Conservation (phyloP, 2,113 vertebrate species). For the Spermophilus dauricus region DNA sequence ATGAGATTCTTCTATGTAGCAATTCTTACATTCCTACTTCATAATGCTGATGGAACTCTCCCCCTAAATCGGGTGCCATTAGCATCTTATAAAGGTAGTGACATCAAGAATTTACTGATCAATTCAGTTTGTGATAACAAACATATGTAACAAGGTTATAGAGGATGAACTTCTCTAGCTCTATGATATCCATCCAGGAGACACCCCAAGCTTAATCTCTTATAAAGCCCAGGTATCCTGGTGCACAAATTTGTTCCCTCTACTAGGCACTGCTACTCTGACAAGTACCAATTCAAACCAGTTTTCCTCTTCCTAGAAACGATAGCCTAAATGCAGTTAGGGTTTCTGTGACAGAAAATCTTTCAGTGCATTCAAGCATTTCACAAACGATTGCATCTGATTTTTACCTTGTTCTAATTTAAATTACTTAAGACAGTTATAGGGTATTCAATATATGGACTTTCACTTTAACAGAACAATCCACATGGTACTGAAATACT, state of each 20-base stretch:
- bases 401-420: constrained; percentile 56
- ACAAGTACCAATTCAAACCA: background rate
- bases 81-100: background rate
- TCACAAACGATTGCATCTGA: constrained; percentile 7
- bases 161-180: background rate
- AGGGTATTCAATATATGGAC: background rate
- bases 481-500: background rate
- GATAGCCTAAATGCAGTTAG: background rate
- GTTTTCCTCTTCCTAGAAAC: background rate
- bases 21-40: background rate
- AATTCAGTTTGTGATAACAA: background rate
- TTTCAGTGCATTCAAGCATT: background rate
- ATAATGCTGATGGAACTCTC: background rate
- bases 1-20: background rate
- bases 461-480: constrained; percentile 33
- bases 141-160: background rate
- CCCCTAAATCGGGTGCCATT: background rate
- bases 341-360: background rate
- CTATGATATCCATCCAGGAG: background rate
- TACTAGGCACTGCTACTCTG: background rate
- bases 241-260: background rate
- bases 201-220: background rate
- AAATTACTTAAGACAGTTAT: background rate
- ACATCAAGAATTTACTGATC: background rate
- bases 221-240: background rate